Evolutionary conservation across 1,140 invertebrate species (phyloP), one percentile per base, ranked within the genome.

Genomic region (Portunus trituberculatus): DNA sequence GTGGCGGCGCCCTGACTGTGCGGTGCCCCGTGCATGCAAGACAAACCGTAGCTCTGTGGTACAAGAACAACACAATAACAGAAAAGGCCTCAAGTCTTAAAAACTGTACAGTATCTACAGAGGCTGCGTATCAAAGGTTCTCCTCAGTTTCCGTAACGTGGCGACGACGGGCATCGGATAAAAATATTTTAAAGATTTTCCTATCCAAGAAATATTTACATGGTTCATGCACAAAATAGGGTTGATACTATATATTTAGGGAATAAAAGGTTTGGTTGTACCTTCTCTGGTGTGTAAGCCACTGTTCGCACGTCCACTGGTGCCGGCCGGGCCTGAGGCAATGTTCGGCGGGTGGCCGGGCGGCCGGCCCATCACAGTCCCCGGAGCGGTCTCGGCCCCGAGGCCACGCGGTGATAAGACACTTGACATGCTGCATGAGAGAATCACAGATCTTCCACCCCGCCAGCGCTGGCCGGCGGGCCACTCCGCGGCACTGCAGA

Each of bases 71-170:
- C 82, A 95, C 94, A 95, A 84, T 91, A 95, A 95, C 95, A 95
- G 91, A 95, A 91, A 93, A 95, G 94, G 94, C 94, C 91, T 95
- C 92, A 84, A 93, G 90, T 93, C 86, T 91, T 95, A 91, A 93
- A 95, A 95, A 95, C 95, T 95, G 95, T 95, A 95, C 95, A 95
- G 20, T 95, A 95, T 95, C 95, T 95, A 95, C 95, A 95, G 91
- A 93, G 92, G 92, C 95, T 93, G 89, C 90, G 95, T 95, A 95
- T 95, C 92, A 95, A 95, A 95, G 67, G 93, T 84, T 93, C 52
- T 76, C 86, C 87, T 93, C 29, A 48, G 52, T 59, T 88, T 91
- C 84, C 90, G 86, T 91, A 93, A 95, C 92, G 93, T 95, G 89
- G 84, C 84, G 93, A 90, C 92, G 92, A 95, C 90, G 92, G 45